Evolutionary conservation across 2,888 invertebrate species (phyloP).

Genomic region (Protophormia terraenovae): DNA sequence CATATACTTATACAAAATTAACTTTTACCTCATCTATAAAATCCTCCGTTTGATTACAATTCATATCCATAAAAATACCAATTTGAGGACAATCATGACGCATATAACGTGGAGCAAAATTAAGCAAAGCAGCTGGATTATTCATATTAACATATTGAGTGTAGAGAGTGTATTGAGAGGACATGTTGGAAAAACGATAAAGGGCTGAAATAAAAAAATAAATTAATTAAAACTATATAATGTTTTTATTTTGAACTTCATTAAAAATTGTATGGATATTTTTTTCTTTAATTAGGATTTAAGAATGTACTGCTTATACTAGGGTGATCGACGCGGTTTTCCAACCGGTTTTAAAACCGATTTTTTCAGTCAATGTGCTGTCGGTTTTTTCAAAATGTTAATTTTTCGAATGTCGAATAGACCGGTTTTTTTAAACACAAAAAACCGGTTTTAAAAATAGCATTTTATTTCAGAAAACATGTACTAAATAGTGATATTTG

Average conservation of each 20-base stretch:
- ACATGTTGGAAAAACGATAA: slow-evolving; percentile 53
- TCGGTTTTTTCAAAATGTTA: too few species aligned
- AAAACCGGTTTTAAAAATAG: too few species aligned
- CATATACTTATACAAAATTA: too few species aligned
- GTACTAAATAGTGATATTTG: too few species aligned
- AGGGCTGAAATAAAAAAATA: slow-evolving; percentile 66
- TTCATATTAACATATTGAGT: slow-evolving; percentile 72
- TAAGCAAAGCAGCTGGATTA: slow-evolving; percentile 21
- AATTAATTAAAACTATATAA: slow-evolving; percentile 1
- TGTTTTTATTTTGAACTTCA: not conserved
- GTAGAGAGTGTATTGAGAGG: slow-evolving; percentile 61
- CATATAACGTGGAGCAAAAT: slow-evolving; percentile 70
- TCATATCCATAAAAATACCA: slow-evolving; percentile 76
- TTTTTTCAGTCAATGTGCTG: too few species aligned
- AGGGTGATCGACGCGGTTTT: too few species aligned
- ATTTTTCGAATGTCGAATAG: too few species aligned
- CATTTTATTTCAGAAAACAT: too few species aligned
- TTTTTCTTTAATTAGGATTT: too few species aligned
- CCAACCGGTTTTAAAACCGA: too few species aligned
- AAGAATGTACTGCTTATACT: too few species aligned
- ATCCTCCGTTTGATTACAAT: slow-evolving; percentile 70
- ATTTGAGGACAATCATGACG: slow-evolving; percentile 69
- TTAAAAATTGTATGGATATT: not conserved
- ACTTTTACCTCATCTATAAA: slow-evolving; percentile 75
- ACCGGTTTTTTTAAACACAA: too few species aligned